Evolutionary conservation across 2,113 vertebrate genomes (phyloP).

Genomic region (Malurus cyaneus): DNA sequence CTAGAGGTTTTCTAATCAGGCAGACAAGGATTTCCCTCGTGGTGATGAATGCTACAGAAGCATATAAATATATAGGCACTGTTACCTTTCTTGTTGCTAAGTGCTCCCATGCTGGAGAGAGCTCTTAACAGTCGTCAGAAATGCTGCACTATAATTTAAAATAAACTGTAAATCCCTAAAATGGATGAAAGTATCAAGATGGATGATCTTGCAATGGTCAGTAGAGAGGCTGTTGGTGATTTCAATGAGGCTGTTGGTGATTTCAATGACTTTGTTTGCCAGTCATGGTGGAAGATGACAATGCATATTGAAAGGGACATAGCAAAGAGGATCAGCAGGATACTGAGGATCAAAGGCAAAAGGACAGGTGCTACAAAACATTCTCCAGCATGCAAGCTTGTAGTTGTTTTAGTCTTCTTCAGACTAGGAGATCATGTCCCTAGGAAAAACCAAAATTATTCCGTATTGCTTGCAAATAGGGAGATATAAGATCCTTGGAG

Average conservation of each 20-base stretch:
- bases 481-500: neutral
- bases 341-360: neutral
- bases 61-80: neutral
- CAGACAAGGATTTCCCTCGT: constrained; percentile 14
- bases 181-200: constrained; percentile 8
- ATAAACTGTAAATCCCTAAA: constrained; percentile 19
- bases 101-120: neutral
- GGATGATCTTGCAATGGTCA: neutral
- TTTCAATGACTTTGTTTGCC: neutral
- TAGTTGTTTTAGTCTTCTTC: neutral
- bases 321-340: neutral
- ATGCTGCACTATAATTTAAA: constrained; percentile 22
- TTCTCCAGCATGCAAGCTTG: neutral
- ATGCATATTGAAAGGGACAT: neutral
- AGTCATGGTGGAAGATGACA: neutral
- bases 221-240: neutral
- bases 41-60: neutral
- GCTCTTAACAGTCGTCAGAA: constrained; percentile 26
- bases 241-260: neutral
- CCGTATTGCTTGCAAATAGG: neutral
- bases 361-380: neutral
- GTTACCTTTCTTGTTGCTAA: constrained; percentile 47
- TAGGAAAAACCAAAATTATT: neutral
- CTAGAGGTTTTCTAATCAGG: neutral
- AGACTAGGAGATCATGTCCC: neutral